Base-by-base conservation (phyloP, 2,797 vertebrate species). In the Pagetopsis macropterus region DNA sequence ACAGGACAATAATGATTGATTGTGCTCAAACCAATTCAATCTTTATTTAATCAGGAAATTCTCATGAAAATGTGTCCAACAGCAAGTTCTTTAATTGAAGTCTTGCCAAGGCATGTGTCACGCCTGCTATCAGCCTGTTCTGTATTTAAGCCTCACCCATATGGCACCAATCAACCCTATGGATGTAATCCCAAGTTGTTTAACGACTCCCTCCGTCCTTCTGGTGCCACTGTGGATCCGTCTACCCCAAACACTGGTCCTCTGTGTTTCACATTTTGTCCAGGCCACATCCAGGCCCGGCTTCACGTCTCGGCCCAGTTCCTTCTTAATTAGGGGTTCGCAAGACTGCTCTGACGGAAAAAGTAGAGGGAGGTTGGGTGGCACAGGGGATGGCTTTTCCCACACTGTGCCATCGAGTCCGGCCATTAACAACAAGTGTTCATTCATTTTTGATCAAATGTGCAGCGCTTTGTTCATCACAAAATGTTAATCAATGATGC, bases 271-370 rank as follows among this genome's bases (percentile, higher is more conserved):
- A 64, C 76, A 72, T 87, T 70, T 63, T 75, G 80, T 84, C 52
- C 66, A 15, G 62, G 76, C 78, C 78, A 52, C 72, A 68, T 79
- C 70, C 78, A 75, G 80, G 33, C 83, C 78, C 57, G 41, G 13
- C 61, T 85, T 85, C 81, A 78, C 83, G 78, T 79, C 79, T 79
- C 71, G 1, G 75, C 76, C 79, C 73, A 63, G 80, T 80, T 88
- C 78, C 77, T 72, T 81, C 73, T 88, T 91, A 91, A 92, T 93
- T 89, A 89, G 87, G 77, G 58, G 76, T 86, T 82, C 81, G 70
- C 71, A 55, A 72, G 82, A 82, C 78, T 58, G 72, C 45, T 66
- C 74, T 62, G 66, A 82, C 46, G 43, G 78, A 66, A 55, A 72
- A 61, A 75, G 70, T 72, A 56, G 49, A 50, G 54, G 31, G 54